Percentiles rank a stretch among this genome's conserved stretches.
These are phyloP conservation scores for Agrotis puta DNA, from an alignment of 2,888 invertebrate species.

Conservation along the genomic window DNA sequence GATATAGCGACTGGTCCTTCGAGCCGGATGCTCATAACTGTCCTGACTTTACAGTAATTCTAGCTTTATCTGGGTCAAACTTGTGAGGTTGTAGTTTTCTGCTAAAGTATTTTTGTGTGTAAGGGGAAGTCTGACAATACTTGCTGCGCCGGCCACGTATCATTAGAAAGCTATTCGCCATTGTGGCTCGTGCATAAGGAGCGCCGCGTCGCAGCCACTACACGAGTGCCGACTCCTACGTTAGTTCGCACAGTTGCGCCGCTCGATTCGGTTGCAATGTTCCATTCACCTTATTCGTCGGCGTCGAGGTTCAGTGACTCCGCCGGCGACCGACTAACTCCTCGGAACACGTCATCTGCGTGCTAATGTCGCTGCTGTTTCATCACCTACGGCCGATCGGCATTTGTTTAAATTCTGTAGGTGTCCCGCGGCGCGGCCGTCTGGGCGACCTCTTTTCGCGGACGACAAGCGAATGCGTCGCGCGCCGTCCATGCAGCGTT, in stretches of 20 bases:
- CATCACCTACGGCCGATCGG: conserved; percentile 81
- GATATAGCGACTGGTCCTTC: conserved; percentile 45
- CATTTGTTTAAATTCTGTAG: conserved; percentile 85
- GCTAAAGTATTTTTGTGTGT: conserved; percentile 61
- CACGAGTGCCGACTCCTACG: conserved; percentile 74
- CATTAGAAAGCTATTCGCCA: conserved; percentile 86
- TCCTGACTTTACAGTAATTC: conserved; percentile 51
- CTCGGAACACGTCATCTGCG: conserved; percentile 86
- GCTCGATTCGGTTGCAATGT: conserved; percentile 87
- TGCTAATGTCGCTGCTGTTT: conserved; percentile 84
- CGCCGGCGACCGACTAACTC: conserved; percentile 84
- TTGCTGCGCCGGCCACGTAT: conserved; percentile 73
- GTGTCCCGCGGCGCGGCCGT: conserved; percentile 79
- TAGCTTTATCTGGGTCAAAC: conserved; percentile 54
- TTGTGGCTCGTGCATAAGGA: conserved; percentile 77
- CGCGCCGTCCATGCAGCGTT: conserved; percentile 81
- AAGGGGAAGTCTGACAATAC: conserved; percentile 59
- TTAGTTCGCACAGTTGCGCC: conserved; percentile 72
- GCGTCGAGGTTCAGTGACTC: conserved; percentile 89
- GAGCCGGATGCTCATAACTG: conserved; percentile 56
- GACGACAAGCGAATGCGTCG: conserved; percentile 73
- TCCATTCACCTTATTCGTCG: conserved; percentile 90
- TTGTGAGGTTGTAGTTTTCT: conserved; percentile 57
- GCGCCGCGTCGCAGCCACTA: conserved; percentile 73
- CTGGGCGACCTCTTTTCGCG: conserved; percentile 86